Percentiles rank a stretch among this genome's conserved stretches.
Conservation (phyloP, 2,113 vertebrate genomes). For the Empidonax traillii region DNA sequence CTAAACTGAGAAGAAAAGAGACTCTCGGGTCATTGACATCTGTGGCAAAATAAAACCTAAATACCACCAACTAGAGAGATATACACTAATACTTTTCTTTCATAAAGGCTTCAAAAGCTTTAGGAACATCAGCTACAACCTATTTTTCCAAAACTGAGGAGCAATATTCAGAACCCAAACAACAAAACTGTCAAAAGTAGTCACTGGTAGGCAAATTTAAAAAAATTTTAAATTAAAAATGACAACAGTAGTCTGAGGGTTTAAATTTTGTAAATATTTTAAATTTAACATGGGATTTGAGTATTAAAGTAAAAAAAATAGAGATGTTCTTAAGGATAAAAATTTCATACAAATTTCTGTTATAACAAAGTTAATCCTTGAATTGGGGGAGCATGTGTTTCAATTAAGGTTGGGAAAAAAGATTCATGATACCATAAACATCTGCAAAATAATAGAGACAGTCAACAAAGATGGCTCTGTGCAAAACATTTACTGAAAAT, state of each 20-base stretch:
- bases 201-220: background rate
- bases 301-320: background rate
- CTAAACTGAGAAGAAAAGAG: background rate
- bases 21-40: background rate
- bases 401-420: background rate
- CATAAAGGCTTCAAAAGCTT: background rate
- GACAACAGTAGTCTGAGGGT: background rate
- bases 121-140: background rate
- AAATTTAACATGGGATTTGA: background rate
- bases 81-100: background rate
- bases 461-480: conserved; percentile 28
- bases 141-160: background rate
- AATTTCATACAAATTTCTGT: background rate
- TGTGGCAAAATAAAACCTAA: background rate
- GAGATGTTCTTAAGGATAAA: background rate
- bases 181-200: background rate
- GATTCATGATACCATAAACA: background rate
- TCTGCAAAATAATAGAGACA: background rate
- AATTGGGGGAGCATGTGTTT: background rate
- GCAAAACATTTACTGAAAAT: conserved; percentile 42
- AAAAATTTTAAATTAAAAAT: background rate
- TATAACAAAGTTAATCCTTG: background rate
- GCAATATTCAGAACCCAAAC: background rate
- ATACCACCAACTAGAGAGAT: background rate
- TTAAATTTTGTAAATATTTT: background rate